phyloP scores from a whole-genome alignment of 2,888 invertebrate genomes.

The Caenorhabditis sinica region DNA sequence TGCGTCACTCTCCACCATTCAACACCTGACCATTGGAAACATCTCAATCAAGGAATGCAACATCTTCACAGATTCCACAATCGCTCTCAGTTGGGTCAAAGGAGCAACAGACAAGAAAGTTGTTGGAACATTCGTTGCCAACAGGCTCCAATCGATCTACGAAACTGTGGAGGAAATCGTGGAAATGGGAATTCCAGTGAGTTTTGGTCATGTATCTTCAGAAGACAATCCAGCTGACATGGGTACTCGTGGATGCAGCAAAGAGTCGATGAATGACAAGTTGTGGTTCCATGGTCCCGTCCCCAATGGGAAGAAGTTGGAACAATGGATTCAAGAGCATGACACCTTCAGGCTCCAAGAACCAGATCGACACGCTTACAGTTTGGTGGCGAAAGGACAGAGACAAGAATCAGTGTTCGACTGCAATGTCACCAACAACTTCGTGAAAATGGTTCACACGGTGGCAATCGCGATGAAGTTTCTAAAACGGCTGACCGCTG shows the following conservation, averaged over 20 bases:
- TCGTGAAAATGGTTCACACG: background rate
- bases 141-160: constrained; percentile 2
- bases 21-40: constrained; percentile 6
- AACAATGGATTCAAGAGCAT: background rate
- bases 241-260: background rate
- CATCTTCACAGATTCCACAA: constrained; percentile 6
- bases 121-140: background rate
- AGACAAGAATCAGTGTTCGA: background rate
- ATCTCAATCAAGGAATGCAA: background rate
- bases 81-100: constrained; percentile 7
- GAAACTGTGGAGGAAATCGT: background rate
- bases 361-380: constrained; percentile 42
- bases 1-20: background rate
- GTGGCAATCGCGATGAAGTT: background rate
- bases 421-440: background rate
- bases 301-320: background rate
- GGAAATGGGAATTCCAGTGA: background rate
- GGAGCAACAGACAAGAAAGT: constrained; percentile 13
- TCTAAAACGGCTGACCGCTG: background rate
- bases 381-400: background rate
- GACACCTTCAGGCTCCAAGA: constrained; percentile 10
- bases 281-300: constrained; percentile 2
- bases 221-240: constrained; percentile 77
- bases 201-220: constrained; percentile 75
- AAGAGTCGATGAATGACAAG: background rate